Conservation (phyloP, 1,140 invertebrate genomes). For the Tetragonula clypearis region DNA sequence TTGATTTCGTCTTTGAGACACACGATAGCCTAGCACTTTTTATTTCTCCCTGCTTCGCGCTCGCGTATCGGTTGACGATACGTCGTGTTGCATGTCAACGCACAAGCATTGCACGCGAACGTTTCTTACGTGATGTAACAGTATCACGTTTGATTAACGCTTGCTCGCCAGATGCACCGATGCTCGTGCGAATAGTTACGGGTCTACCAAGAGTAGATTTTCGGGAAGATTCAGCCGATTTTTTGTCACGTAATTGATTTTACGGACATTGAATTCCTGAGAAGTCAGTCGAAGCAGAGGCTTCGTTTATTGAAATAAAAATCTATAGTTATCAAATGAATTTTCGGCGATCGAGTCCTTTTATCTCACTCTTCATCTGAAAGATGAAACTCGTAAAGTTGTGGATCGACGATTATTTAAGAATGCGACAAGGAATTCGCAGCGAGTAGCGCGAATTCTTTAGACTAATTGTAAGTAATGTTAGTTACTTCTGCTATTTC, state of each 20-base stretch:
- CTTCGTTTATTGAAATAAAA: not conserved
- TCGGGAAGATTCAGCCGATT: not conserved
- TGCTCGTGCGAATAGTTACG: not conserved
- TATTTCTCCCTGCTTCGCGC: not conserved
- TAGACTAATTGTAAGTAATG: no score
- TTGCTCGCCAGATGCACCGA: not conserved
- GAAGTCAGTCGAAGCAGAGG: not conserved
- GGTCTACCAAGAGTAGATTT: not conserved
- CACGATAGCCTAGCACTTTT: conserved; percentile 28
- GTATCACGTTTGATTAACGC: conserved; percentile 31
- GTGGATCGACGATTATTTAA: no score
- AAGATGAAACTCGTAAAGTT: no score
- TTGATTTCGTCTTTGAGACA: conserved; percentile 43
- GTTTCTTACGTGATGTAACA: not conserved
- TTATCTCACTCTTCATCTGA: not conserved
- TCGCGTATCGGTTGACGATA: conserved; percentile 32
- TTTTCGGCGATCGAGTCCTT: not conserved
- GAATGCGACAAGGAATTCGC: no score
- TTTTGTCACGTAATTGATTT: not conserved
- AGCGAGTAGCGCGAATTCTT: no score
- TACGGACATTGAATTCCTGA: not conserved
- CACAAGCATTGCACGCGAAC: not conserved
- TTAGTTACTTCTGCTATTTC: no score
- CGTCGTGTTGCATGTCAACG: conserved; percentile 2
- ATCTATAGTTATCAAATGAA: not conserved